A percentile compares a stretch with the other conserved stretches of the same genome.
Evolutionary conservation across 2,113 vertebrate genomes (phyloP).

Genomic region (Corvus cornix): DNA sequence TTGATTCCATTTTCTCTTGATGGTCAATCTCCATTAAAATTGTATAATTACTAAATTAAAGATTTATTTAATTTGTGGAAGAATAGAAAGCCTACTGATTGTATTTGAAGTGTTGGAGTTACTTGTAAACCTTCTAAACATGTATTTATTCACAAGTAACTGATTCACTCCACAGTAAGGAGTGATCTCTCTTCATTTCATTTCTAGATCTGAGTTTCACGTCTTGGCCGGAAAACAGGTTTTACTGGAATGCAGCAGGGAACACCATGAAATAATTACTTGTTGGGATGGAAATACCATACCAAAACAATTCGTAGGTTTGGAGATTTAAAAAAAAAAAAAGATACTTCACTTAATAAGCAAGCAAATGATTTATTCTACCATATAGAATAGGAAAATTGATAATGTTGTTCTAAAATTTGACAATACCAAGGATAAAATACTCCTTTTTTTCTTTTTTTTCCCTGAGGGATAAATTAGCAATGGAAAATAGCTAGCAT

Average conservation of each 20-base stretch:
- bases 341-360: not conserved
- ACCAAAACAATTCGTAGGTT: not conserved
- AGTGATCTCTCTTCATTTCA: not conserved
- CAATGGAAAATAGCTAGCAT: not conserved
- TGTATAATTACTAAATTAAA: not conserved
- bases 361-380: not conserved
- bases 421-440: not conserved
- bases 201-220: constrained; percentile 6
- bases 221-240: not conserved
- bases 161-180: not conserved
- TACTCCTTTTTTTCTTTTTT: not conserved
- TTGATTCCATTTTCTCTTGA: not conserved
- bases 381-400: not conserved
- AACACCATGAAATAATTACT: not conserved
- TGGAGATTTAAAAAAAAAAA: not conserved
- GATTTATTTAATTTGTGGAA: not conserved
- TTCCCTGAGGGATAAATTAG: not conserved
- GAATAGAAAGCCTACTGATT: not conserved
- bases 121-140: not conserved
- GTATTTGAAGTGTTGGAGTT: not conserved
- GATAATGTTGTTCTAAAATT: not conserved
- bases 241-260: not conserved
- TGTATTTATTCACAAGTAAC: not conserved
- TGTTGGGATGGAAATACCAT: not conserved
- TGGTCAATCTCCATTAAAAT: not conserved